Percentiles rank a stretch among this genome's conserved stretches.
Conservation (phyloP, 2,888 invertebrate species). For the Altica lythri region DNA sequence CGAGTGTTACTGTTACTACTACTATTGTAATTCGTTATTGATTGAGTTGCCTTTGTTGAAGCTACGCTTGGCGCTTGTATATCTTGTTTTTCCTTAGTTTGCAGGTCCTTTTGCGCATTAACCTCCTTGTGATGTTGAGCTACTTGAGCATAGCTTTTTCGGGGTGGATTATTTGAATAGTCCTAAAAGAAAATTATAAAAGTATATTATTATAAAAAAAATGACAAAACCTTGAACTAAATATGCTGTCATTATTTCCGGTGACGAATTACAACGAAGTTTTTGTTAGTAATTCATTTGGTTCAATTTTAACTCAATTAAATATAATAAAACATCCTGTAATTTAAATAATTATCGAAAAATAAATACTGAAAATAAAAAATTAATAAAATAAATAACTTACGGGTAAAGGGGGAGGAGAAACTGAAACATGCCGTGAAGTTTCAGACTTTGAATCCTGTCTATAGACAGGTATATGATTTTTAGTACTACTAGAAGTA, state of each 20-base stretch:
- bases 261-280: too few relatives aligned
- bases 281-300: too few relatives aligned
- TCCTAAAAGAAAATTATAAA: constrained; percentile 26
- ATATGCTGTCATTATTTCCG: too few relatives aligned
- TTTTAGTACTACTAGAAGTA: constrained; percentile 45
- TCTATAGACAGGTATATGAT: constrained; percentile 33
- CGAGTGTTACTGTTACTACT: constrained; percentile 35
- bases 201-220: too few relatives aligned
- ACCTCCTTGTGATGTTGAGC: constrained; percentile 68
- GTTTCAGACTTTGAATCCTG: constrained; percentile 40
- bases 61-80: constrained; percentile 25
- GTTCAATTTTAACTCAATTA: too few relatives aligned
- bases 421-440: constrained; percentile 25
- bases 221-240: too few relatives aligned
- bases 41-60: constrained; percentile 32
- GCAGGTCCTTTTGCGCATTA: constrained; percentile 53
- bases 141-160: constrained; percentile 70
- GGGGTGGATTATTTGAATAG: constrained; percentile 49
- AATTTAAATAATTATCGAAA: too few relatives aligned
- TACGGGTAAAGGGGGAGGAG: constrained; percentile 32
- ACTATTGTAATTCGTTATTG: constrained; percentile 34
- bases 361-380: too few relatives aligned
- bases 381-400: too few relatives aligned
- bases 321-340: too few relatives aligned
- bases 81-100: constrained; percentile 44